Evolutionary conservation across 2,888 invertebrate genomes (phyloP).

Genomic region (Tromatobia lineatoria): DNA sequence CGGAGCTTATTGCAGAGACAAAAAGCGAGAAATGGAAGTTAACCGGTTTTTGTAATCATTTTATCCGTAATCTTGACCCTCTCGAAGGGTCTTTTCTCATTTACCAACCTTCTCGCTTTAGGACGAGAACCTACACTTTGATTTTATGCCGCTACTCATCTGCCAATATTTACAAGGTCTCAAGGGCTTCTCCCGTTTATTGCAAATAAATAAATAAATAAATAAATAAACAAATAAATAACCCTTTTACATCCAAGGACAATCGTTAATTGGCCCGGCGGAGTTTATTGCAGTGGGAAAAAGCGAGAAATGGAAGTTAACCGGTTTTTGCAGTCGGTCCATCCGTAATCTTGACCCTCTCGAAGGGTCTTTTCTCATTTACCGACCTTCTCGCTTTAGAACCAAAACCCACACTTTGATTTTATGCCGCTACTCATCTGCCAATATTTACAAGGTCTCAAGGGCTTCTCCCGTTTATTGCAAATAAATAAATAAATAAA

Average conservation of each 20-base stretch:
- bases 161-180: too few relatives aligned
- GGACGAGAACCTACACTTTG: conserved; percentile 16
- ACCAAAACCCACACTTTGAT: background rate
- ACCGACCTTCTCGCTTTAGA: conserved; percentile 76
- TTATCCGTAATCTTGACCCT: conserved; percentile 75
- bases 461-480: too few relatives aligned
- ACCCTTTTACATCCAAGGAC: background rate
- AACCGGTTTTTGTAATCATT: conserved; percentile 8
- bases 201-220: too few relatives aligned
- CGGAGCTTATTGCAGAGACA: background rate
- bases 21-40: background rate
- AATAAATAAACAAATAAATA: too few relatives aligned
- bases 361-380: conserved; percentile 68
- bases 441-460: too few relatives aligned
- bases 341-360: conserved; percentile 75
- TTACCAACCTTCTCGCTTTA: conserved; percentile 76
- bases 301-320: background rate
- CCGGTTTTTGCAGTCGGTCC: conserved; percentile 13
- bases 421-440: too few relatives aligned
- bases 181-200: too few relatives aligned
- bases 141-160: too few relatives aligned
- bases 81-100: conserved; percentile 65
- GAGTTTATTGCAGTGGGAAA: background rate
- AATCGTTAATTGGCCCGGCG: background rate
- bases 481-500: too few relatives aligned